These are phyloP conservation scores for Drosophila paranaensis DNA, from an alignment of 2,888 invertebrate genomes.

Conservation along the genomic window DNA sequence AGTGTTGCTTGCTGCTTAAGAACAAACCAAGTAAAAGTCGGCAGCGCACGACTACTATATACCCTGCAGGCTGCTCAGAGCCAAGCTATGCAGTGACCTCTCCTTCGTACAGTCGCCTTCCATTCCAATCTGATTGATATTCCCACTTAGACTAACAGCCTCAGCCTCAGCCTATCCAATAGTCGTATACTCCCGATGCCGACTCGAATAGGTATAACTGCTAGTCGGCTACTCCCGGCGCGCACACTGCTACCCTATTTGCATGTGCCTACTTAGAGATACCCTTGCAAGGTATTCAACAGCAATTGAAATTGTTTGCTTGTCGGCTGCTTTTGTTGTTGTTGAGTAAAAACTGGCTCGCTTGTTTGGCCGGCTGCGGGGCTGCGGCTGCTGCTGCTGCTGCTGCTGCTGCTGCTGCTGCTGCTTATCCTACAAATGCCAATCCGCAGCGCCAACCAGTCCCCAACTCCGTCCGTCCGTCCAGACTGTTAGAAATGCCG, in stretches of 20 bases:
- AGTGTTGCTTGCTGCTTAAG: too few relatives aligned
- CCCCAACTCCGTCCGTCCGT: constrained; percentile 25
- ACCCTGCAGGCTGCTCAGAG: not conserved
- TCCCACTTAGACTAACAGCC: not conserved
- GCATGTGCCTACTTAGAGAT: constrained; percentile 32
- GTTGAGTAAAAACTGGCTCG: constrained; percentile 35
- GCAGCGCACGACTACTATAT: too few relatives aligned
- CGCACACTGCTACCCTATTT: not conserved
- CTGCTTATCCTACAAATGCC: constrained; percentile 76
- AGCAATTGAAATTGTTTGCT: constrained; percentile 42
- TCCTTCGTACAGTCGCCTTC: not conserved
- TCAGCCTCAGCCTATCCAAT: too few relatives aligned
- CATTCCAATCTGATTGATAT: not conserved
- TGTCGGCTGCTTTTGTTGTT: constrained; percentile 45
- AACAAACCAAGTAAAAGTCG: too few relatives aligned
- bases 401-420: constrained; percentile 26
- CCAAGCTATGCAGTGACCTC: too few relatives aligned
- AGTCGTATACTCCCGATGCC: not conserved
- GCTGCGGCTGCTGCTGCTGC: constrained; percentile 25
- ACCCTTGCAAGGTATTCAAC: constrained; percentile 32
- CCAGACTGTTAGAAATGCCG: constrained; percentile 41
- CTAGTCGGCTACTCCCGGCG: not conserved
- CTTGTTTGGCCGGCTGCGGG: constrained; percentile 29
- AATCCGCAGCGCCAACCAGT: constrained; percentile 68
- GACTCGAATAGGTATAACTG: not conserved